These are phyloP conservation scores for Synodontis membranacea DNA, from an alignment of 2,113 vertebrate genomes.

Conservation along the genomic window DNA sequence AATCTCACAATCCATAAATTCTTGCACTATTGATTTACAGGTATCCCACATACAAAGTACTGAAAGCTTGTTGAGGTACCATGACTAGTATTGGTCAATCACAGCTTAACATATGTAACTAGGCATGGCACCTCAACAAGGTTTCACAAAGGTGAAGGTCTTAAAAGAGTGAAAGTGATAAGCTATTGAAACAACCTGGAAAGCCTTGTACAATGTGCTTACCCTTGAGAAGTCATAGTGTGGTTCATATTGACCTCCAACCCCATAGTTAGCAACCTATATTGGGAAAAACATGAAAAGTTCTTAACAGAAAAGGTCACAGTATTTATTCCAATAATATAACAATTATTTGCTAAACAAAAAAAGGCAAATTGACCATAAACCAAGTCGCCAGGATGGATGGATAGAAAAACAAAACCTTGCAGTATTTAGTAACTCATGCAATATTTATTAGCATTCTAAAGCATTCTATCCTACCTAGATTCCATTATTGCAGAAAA, in stretches of 20 bases:
- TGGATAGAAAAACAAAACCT: background rate
- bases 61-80: background rate
- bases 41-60: background rate
- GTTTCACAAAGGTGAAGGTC: too few species aligned
- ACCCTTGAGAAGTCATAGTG: conserved; percentile 98
- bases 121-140: too few species aligned
- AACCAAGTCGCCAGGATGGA: background rate
- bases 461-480: background rate
- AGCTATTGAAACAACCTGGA: background rate
- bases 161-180: background rate
- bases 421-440: too few species aligned
- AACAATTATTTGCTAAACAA: background rate
- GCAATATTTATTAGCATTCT: background rate
- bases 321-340: background rate
- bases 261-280: conserved; percentile 96
- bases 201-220: conserved; percentile 63
- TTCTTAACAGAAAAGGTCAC: background rate
- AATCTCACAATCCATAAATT: background rate
- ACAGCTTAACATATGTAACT: background rate
- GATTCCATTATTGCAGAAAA: background rate
- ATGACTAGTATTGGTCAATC: background rate
- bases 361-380: background rate
- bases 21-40: background rate
- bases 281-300: background rate
- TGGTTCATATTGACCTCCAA: conserved; percentile 97